Percentiles rank a stretch among this genome's conserved stretches.
These are phyloP conservation scores for Campopleginae sp. DNA, from an alignment of 2,888 invertebrate genomes.

Conservation along the genomic window DNA sequence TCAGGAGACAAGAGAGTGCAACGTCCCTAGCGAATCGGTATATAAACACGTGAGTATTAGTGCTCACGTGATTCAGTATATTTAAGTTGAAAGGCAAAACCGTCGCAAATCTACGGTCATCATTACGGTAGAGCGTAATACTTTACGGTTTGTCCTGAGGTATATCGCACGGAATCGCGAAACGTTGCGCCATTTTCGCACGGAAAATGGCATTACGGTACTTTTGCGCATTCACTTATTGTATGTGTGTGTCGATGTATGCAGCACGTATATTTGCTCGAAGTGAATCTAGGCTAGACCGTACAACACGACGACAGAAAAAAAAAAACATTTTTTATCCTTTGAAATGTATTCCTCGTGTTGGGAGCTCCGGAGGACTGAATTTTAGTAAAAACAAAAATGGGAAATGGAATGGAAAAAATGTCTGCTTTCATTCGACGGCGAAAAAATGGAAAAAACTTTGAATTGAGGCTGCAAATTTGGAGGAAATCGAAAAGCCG, in stretches of 20 bases:
- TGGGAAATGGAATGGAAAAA: background rate
- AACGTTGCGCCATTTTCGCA: conserved; percentile 78
- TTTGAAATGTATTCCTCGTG: background rate
- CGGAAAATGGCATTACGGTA: conserved; percentile 80
- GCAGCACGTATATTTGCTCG: conserved; percentile 68
- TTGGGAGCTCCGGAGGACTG: background rate
- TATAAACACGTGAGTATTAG: conserved; percentile 31
- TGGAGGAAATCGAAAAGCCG: background rate
- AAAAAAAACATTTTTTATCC: conserved; percentile 40
- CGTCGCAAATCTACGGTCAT: conserved; percentile 80
- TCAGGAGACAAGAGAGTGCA: conserved; percentile 13
- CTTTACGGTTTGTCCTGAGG: conserved; percentile 80
- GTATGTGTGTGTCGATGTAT: conserved; percentile 40
- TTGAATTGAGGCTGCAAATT: background rate
- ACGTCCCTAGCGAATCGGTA: conserved; percentile 41
- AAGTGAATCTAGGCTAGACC: conserved; percentile 78
- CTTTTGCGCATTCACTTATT: conserved; percentile 77
- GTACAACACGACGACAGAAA: conserved; percentile 14
- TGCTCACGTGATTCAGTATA: conserved; percentile 31
- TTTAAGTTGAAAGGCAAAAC: conserved; percentile 74
- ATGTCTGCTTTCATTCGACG: too few species aligned
- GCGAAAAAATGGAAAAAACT: too few species aligned
- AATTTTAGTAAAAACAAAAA: background rate
- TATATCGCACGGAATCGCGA: conserved; percentile 79
- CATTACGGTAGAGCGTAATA: conserved; percentile 83